Percentiles rank a stretch among this genome's conserved stretches.
Conservation (phyloP, 2,113 vertebrate species). For the Boleophthalmus pectinirostris region DNA sequence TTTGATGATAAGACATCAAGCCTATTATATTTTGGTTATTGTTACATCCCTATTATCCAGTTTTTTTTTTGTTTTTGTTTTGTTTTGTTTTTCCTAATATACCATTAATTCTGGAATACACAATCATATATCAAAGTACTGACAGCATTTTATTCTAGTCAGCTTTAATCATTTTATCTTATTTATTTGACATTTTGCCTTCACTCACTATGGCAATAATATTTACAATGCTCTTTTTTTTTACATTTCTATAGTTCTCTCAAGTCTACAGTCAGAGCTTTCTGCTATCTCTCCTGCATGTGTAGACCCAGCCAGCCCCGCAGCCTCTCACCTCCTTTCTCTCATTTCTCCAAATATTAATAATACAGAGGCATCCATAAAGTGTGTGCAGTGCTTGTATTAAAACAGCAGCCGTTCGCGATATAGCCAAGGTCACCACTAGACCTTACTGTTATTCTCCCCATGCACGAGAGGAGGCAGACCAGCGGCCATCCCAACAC, state of each 20-base stretch:
- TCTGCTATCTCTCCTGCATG: conserved; percentile 29
- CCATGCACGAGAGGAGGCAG: conserved; percentile 11
- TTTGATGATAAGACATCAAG: too few relatives aligned
- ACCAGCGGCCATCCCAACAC: conserved; percentile 35
- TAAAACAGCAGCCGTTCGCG: conserved; percentile 54
- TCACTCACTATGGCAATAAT: background rate
- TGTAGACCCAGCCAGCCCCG: conserved; percentile 38
- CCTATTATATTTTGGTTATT: too few relatives aligned
- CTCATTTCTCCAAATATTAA: conserved; percentile 69
- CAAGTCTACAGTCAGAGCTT: conserved; percentile 10
- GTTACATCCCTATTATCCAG: too few relatives aligned
- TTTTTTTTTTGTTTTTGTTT: too few relatives aligned
- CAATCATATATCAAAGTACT: too few relatives aligned
- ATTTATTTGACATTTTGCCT: too few relatives aligned
- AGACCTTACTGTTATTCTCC: conserved; percentile 60
- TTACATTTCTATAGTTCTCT: conserved; percentile 25
- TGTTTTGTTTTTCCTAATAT: too few relatives aligned
- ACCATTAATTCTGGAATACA: too few relatives aligned
- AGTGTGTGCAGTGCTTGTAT: conserved; percentile 53
- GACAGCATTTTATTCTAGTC: too few relatives aligned
- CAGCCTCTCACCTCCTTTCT: conserved; percentile 58
- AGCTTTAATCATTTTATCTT: too few relatives aligned
- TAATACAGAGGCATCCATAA: conserved; percentile 68
- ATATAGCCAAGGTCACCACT: conserved; percentile 66
- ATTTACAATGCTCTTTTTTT: background rate